A percentile compares a stretch with the other conserved stretches of the same genome.
phyloP scores from a whole-genome alignment of 2,113 vertebrate species.

The Bungarus multicinctus region DNA sequence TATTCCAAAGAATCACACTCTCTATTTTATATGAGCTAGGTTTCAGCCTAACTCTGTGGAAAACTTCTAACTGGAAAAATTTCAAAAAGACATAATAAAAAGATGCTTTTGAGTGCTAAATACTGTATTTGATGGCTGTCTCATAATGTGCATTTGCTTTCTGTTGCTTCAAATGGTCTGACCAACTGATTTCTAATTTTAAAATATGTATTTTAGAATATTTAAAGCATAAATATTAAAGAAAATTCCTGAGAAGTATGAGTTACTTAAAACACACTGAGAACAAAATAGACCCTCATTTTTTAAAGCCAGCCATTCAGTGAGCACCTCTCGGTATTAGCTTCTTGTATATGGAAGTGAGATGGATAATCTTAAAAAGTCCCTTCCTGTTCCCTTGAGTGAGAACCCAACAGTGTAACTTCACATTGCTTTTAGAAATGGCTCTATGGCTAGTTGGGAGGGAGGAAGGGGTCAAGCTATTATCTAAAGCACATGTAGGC shows the following conservation, averaged over 20 bases:
- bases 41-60: neutral
- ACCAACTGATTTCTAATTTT: neutral
- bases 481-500: no score
- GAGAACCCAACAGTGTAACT: neutral
- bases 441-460: neutral
- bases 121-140: neutral
- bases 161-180: neutral
- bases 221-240: neutral
- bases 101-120: neutral
- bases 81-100: neutral
- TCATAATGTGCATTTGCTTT: neutral
- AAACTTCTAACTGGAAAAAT: neutral
- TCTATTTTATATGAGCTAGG: neutral
- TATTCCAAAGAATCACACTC: neutral
- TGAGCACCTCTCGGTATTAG: neutral
- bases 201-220: neutral
- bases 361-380: neutral
- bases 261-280: neutral
- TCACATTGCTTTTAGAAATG: neutral
- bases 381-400: neutral
- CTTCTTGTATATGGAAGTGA: neutral
- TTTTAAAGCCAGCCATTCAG: neutral
- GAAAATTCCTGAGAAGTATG: neutral
- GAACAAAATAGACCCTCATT: neutral
- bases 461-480: no score